Percentiles rank a stretch among this genome's conserved stretches.
These are phyloP conservation scores for Lithosia quadra DNA, from an alignment of 2,888 invertebrate species.

Conservation along the genomic window DNA sequence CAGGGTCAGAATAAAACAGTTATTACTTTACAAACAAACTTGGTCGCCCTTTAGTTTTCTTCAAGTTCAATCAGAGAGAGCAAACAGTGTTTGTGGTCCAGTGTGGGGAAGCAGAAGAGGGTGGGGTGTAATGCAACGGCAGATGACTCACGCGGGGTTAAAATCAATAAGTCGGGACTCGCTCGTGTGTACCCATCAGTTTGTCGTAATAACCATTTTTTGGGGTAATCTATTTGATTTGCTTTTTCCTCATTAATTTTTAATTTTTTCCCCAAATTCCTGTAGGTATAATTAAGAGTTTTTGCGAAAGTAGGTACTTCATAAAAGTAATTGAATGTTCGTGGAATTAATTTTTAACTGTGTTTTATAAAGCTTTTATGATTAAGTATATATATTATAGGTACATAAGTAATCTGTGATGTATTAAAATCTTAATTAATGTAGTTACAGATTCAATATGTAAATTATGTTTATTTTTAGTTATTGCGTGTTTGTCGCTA, in stretches of 20 bases:
- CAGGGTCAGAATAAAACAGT: constrained; percentile 61
- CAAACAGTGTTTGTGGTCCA: constrained; percentile 70
- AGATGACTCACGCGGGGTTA: constrained; percentile 80
- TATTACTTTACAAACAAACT: constrained; percentile 68
- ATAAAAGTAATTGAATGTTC: constrained; percentile 32
- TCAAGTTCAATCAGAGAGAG: constrained; percentile 81
- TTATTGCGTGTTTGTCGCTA: neutral
- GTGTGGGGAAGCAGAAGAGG: constrained; percentile 54
- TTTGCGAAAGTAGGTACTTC: constrained; percentile 27
- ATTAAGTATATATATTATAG: neutral
- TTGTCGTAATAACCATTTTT: constrained; percentile 50
- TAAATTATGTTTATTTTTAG: too few species aligned
- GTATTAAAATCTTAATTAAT: too few species aligned
- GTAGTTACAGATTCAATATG: too few species aligned
- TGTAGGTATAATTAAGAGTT: constrained; percentile 40
- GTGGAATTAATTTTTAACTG: constrained; percentile 20
- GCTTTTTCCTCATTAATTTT: constrained; percentile 26
- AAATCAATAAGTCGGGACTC: constrained; percentile 77
- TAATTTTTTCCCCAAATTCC: constrained; percentile 20
- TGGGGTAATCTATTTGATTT: constrained; percentile 36
- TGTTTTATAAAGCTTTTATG: constrained; percentile 10
- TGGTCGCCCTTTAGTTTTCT: constrained; percentile 63
- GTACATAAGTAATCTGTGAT: neutral
- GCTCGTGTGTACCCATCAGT: constrained; percentile 43
- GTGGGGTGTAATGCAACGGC: constrained; percentile 59